Conservation (phyloP, 1,140 invertebrate species). For the Caerostris darwini region DNA sequence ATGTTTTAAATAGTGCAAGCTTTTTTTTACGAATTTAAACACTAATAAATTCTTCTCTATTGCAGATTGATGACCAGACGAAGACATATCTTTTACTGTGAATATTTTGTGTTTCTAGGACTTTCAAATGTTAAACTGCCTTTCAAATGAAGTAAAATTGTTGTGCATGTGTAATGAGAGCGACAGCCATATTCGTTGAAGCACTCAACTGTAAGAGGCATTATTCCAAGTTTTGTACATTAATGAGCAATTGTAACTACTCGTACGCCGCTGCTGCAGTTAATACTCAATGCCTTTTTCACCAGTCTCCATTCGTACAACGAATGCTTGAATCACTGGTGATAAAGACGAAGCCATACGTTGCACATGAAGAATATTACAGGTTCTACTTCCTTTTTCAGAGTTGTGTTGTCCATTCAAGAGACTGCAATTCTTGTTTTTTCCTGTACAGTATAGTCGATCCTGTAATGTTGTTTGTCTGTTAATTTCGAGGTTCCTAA, state of each 20-base stretch:
- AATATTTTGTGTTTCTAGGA: constrained; percentile 29
- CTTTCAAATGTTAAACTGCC: neutral
- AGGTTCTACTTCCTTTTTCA: neutral
- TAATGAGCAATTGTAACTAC: neutral
- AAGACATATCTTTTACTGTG: constrained; percentile 6
- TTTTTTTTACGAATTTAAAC: too few relatives aligned
- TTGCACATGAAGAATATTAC: neutral
- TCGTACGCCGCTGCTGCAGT: neutral
- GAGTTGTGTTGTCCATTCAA: neutral
- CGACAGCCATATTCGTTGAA: neutral
- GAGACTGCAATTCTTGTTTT: neutral
- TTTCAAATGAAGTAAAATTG: neutral
- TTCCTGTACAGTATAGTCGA: neutral
- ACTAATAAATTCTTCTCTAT: neutral
- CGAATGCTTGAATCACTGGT: constrained; percentile 7
- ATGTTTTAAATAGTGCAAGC: too few relatives aligned
- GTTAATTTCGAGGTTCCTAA: neutral
- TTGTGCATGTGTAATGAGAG: neutral
- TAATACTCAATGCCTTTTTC: neutral
- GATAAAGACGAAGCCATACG: neutral
- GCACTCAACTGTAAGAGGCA: neutral
- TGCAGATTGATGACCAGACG: neutral
- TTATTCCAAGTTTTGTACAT: neutral
- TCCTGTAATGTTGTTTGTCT: neutral
- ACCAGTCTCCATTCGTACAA: neutral